Percentiles rank a stretch among this genome's conserved stretches.
These are phyloP conservation scores for Cheilosia urbana DNA, from an alignment of 2,888 invertebrate genomes.

Conservation along the genomic window DNA sequence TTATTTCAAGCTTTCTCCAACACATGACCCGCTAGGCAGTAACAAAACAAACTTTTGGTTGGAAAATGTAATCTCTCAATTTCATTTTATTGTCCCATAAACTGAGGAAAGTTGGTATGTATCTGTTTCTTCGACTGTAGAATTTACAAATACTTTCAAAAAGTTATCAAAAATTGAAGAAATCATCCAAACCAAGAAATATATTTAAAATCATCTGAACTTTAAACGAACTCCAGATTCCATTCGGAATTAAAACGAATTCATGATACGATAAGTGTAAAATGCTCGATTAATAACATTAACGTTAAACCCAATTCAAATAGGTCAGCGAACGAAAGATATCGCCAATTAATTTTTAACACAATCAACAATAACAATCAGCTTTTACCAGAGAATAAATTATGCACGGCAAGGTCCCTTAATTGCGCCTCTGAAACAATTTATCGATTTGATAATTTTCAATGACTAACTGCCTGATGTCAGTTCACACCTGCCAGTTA, in stretches of 20 bases:
- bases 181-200: neutral
- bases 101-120: too few species aligned
- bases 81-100: too few species aligned
- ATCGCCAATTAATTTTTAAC: constrained; percentile 17
- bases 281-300: constrained; percentile 11
- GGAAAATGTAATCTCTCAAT: too few species aligned
- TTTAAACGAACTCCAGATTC: neutral
- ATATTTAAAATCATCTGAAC: constrained; percentile 3
- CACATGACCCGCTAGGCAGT: too few species aligned
- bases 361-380: constrained; percentile 1
- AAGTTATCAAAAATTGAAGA: too few species aligned
- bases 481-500: constrained; percentile 49
- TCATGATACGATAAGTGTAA: constrained; percentile 1
- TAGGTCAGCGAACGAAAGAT: constrained; percentile 10
- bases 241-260: neutral
- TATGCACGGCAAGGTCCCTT: constrained; percentile 4
- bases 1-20: too few species aligned
- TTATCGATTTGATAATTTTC: constrained; percentile 42
- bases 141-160: too few species aligned
- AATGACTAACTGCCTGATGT: constrained; percentile 31
- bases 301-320: constrained; percentile 12
- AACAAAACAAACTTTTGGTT: too few species aligned
- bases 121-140: too few species aligned
- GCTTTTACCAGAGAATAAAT: neutral
- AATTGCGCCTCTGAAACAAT: constrained; percentile 28